Base-by-base conservation (phyloP, 2,888 invertebrate genomes). In the Pelosia muscerda region DNA sequence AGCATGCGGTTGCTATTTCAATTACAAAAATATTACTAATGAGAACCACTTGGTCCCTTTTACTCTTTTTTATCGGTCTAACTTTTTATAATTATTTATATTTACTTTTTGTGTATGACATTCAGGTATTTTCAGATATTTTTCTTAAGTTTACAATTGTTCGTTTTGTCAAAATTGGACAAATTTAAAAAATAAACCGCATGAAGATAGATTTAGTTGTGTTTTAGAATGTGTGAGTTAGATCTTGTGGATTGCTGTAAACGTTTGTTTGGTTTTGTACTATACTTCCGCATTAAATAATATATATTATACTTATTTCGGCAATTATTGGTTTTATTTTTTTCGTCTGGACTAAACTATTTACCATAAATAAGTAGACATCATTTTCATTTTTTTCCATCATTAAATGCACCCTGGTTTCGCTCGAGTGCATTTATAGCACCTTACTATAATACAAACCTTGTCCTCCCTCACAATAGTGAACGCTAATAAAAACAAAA, bases 201-300 rank as follows among this genome's bases (percentile, higher is more conserved):
- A 57, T 63, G 64, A 63, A 57, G 64, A 11, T 77, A 65, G 71
- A 65, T 72, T 63, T 77, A 74, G 69, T 69, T 66, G 66, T 69
- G 59, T 77, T 65, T 55, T 62, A 65, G 49, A 42, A 68, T 65
- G 66, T 53, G 76, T 79, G 62, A 53, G 49, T 57, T 58, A 61
- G 66, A 56, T 49, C 26, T 23, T 54, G 38, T 42, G 42, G 25
- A 38, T 66, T 65, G 31, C 38, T 60, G 53, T 42, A 53, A 54
- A 55, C 42, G 28, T 63, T 63, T 53, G 56, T 71, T 69, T 64
- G 34, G 49, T 69, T 65, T 69, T 63, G 57, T 49, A 57, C 55
- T 56, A 59, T 58, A 65, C n/a, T 22, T 38, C 53, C 53, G 31
- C 13, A 56, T 66, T 73, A 63, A 66, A 66, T 42, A 66, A n/a